Evolutionary conservation across 2,888 invertebrate genomes (phyloP), one percentile per base, ranked within the genome.

Genomic region (Furcula furcula): DNA sequence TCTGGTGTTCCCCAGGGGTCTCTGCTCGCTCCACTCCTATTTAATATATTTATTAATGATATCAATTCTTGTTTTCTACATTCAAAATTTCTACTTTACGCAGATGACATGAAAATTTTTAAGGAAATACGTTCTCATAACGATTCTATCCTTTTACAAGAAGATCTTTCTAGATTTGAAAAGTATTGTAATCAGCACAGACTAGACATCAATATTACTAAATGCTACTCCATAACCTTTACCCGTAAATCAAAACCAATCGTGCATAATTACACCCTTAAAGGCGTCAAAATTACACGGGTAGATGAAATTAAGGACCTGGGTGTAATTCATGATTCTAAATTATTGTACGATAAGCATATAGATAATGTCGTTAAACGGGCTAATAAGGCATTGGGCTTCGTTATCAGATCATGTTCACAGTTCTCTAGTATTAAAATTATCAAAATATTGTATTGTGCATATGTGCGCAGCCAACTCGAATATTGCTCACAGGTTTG

Each of bases 1-100:
- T 31, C 27, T 5, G 36, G 36, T 1, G 22, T 36, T 4, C 29
- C 34, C 4, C 25, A 34, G 16, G 28, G 28, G 13, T 33, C 33
- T 14, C 4, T 12, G 15, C n/a, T 14, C 4, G 16, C 4, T 4
- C 3, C 16, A 4, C 22, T 22, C 4, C 3, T 10, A 9, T 27
- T 27, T 13, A 27, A 13, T 13, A 27, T 27, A 3, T 31, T 31
- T 19, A 12, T 39, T 11, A 25, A 25, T 15, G 39, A 34, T 14
- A 28, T 39, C n/a, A 2, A 9, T 7, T n/a, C 15, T 6, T 39
- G 34, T 16, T 34, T 34, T 16, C 2, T 10, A 6, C 4, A 31
- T 12, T 28, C 34, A 7, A 23, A 31, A 20, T 22, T 39, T 3
- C 1, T 39, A 2, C 14, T 31, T 4, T 34, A 31, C 15, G 39